Evolutionary conservation across 2,113 vertebrate genomes (phyloP), one percentile per base, ranked within the genome.

Genomic region (Meriones unguiculatus): DNA sequence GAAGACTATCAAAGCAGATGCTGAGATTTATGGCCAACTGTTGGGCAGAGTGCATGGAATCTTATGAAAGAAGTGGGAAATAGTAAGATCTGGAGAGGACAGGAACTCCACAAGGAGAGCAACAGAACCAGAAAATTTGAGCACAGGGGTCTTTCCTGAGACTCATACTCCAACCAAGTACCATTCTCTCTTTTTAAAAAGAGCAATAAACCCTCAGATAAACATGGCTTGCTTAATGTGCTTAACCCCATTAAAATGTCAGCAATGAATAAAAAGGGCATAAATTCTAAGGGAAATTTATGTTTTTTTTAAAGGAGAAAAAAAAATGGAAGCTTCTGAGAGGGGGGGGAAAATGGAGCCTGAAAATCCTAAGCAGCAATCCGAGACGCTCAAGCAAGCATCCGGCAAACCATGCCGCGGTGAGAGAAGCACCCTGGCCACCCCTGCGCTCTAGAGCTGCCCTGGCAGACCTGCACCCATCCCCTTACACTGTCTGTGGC

Each of bases 221-320:
- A 91, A 95, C 65, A 82, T 30, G 62, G 59, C 62, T 75, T 46
- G 35, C 67, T 76, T 75, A 38, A 73, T 30, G 5, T 30, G 32
- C 91, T 41, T 80, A 92, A n/a, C 7, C 10, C 64, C 12, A 92
- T 65, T 72, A 77, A 89, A 94, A 91, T 46, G 78, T 85, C 38
- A 86, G 64, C n/a, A 70, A 93, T 20, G 65, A 96, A 76, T 94
- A 94, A 95, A 90, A 75, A 90, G 5, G 1, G 18, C 38, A 93
- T 38, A 62, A 86, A 93, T 7, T 70, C 32, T 84, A 70, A 87
- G 85, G 54, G 32, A 70, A n/a, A n/a, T 35, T 35, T 69, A 46
- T 46, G 46, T 46, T 35, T 52, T 52, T 52, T 32, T 50, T 70
- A 52, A n/a, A 32, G 46, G 20, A 32, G 46, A 20, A n/a, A 41